These are phyloP conservation scores for Eulemur albifrons DNA, from an alignment of 2,797 vertebrate species.

Conservation along the genomic window DNA sequence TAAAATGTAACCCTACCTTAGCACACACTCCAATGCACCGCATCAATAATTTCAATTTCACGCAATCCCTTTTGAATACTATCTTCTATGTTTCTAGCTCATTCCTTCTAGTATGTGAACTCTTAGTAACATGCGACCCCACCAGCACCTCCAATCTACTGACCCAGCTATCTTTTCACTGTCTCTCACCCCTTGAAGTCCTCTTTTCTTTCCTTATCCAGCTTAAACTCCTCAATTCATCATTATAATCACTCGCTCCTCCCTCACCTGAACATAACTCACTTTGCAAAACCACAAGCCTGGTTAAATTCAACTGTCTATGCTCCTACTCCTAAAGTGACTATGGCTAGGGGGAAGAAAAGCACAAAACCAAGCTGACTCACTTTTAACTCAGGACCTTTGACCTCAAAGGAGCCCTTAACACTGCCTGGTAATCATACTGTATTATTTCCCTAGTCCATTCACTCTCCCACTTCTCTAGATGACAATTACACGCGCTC, in stretches of 20 bases:
- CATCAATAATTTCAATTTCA: slow-evolving; percentile 11
- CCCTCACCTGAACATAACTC: background rate
- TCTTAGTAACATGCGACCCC: background rate
- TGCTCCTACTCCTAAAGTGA: background rate
- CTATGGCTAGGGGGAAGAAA: background rate
- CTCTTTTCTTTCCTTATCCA: background rate
- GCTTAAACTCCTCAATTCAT: background rate
- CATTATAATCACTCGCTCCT: background rate
- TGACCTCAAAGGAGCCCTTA: background rate
- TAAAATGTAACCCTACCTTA: background rate
- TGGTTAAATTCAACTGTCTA: background rate
- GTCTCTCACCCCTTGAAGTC: background rate
- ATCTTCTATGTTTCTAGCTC: background rate
- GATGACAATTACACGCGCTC: background rate
- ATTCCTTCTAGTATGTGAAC: background rate
- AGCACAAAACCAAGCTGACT: background rate
- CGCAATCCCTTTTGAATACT: background rate
- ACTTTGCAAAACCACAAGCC: background rate
- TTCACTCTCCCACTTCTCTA: background rate
- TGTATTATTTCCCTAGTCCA: background rate
- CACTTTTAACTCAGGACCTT: background rate
- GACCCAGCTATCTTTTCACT: background rate
- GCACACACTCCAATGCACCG: background rate
- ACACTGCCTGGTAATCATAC: background rate
- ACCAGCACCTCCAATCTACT: background rate